These are phyloP conservation scores for Ornithoptera priamus DNA, from an alignment of 2,888 invertebrate species.

Conservation along the genomic window DNA sequence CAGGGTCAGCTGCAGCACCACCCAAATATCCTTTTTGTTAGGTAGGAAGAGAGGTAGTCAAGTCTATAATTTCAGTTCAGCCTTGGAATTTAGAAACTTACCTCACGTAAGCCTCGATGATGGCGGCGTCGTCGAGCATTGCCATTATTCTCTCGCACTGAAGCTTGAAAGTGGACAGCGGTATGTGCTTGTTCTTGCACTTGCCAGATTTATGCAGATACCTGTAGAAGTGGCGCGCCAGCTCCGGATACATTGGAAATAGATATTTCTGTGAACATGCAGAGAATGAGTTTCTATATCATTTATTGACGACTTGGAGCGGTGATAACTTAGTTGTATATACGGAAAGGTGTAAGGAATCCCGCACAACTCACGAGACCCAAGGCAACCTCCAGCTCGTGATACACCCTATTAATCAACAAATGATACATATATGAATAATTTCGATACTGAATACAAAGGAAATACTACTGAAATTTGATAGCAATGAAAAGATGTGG, in stretches of 20 bases:
- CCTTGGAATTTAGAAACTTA: constrained; percentile 36
- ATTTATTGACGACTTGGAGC: background rate
- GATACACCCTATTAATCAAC: too few species aligned
- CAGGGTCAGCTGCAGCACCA: too few species aligned
- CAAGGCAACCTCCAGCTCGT: too few species aligned
- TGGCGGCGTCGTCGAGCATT: constrained; percentile 79
- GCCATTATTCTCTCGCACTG: constrained; percentile 84
- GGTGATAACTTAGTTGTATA: background rate
- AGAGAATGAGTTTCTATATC: background rate
- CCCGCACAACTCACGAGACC: too few species aligned
- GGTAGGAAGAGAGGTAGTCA: background rate
- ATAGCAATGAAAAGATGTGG: too few species aligned
- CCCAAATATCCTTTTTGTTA: too few species aligned
- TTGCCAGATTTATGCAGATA: constrained; percentile 82
- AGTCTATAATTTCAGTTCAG: background rate
- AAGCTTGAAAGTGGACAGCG: constrained; percentile 83
- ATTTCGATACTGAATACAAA: too few species aligned
- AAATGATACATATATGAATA: too few species aligned
- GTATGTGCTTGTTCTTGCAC: constrained; percentile 82
- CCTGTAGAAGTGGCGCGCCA: constrained; percentile 84
- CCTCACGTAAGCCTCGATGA: constrained; percentile 85
- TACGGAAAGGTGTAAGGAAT: background rate
- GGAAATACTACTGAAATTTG: too few species aligned
- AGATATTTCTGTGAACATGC: constrained; percentile 81
- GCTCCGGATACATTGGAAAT: constrained; percentile 87